phyloP scores from a whole-genome alignment of 2,888 invertebrate species.

The Apodemia zela region DNA sequence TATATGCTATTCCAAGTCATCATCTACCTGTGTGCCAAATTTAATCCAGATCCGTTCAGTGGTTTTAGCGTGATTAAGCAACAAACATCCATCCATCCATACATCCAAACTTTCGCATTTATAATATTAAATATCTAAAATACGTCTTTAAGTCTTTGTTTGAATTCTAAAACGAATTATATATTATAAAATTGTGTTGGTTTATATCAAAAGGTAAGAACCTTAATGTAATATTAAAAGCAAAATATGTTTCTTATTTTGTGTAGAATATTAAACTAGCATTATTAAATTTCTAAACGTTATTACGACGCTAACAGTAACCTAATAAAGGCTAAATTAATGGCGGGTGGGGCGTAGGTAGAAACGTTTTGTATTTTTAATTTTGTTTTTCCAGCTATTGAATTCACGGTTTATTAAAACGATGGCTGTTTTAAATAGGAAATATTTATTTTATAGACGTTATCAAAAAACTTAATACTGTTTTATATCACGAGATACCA shows the following conservation, averaged over 20 bases:
- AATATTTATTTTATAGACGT: background rate
- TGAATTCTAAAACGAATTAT: too few relatives aligned
- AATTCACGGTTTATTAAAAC: background rate
- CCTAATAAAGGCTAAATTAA: constrained; percentile 13
- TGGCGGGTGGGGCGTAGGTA: constrained; percentile 6
- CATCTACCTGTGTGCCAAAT: too few relatives aligned
- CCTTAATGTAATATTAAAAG: constrained; percentile 1
- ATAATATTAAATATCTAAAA: too few relatives aligned
- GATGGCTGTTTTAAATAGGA: background rate
- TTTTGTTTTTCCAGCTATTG: background rate
- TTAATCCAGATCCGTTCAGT: too few relatives aligned
- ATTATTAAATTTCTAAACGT: constrained; percentile 16
- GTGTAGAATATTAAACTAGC: constrained; percentile 5
- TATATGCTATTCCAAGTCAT: too few relatives aligned
- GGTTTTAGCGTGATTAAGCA: too few relatives aligned
- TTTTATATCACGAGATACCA: too few relatives aligned
- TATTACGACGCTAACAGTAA: constrained; percentile 7
- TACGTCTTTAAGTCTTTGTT: too few relatives aligned
- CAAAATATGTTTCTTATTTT: background rate
- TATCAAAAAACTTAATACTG: background rate
- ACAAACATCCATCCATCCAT: too few relatives aligned
- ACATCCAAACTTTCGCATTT: too few relatives aligned
- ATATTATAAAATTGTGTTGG: too few relatives aligned
- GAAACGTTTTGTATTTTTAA: constrained; percentile 9
- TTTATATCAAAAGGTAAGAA: too few relatives aligned